Evolutionary conservation across 2,797 vertebrate species (phyloP), one percentile per base, ranked within the genome.

Genomic region (Macropodus opercularis): DNA sequence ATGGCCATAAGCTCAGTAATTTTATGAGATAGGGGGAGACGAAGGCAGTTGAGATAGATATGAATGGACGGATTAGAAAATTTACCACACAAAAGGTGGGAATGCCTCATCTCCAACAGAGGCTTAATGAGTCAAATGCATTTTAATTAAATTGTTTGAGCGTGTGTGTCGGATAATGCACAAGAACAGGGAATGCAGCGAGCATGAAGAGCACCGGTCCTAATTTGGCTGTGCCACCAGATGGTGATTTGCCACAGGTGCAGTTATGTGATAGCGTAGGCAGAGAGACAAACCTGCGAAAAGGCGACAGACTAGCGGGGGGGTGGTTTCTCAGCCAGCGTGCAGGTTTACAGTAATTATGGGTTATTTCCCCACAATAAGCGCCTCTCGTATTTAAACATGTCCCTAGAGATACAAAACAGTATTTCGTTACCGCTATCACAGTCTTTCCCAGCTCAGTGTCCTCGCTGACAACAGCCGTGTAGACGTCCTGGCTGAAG

Each of bases 401-500:
- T 34, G 15, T 21, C 34, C 22, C 12, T 26, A 9, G 15, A 43
- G n/a, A 50, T 13, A 19, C 10, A 2, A 2, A 8, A n/a, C n/a
- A n/a, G 14, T 2, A 12, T 36, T 5, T 54, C 50, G 85, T 5
- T 83, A 99, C 98, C 44, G 87, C 91, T 31, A 98, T 78, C 62
- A 98, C 90, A 0, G 92, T 83, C 52, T 94, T 95, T 10, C 98
- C 96, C 4, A 94, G 93, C 36, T 94, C 79, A 0, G 94, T 87
- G 21, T 99, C 97, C 85, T 99, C 98, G 27, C 95, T 92, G 86
- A 99, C 84, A 11, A 99, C 97, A 0, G 96, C 91, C 0, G 94
- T 92, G 81, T 99, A 99, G 18, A 94, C 87, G 41, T 91, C 90
- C 59, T 98, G 98, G 89, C 95, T 96, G 81, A 99, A 99, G 54